These are phyloP conservation scores for Merops nubicus DNA, from an alignment of 2,113 vertebrate genomes.

Conservation along the genomic window DNA sequence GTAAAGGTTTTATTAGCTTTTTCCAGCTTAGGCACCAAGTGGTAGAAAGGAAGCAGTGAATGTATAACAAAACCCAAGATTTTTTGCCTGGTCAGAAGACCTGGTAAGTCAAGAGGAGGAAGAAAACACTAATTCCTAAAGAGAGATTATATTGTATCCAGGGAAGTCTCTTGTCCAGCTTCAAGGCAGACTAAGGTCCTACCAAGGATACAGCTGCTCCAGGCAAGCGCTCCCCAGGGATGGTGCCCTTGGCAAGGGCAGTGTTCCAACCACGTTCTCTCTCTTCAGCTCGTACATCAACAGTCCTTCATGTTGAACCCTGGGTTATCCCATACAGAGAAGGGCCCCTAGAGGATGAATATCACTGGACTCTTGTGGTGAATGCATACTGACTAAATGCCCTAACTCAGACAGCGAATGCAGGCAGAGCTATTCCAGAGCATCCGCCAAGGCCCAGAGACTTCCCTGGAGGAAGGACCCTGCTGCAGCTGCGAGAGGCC, in stretches of 20 bases:
- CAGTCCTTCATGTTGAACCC: background rate
- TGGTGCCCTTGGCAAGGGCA: background rate
- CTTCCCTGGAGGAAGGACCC: background rate
- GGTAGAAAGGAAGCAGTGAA: background rate
- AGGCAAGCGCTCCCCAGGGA: background rate
- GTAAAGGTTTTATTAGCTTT: background rate
- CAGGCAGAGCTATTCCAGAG: background rate
- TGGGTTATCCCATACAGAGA: background rate
- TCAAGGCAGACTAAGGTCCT: background rate
- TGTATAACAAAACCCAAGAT: background rate
- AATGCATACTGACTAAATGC: background rate
- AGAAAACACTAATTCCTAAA: background rate
- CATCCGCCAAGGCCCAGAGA: background rate
- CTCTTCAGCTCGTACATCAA: background rate
- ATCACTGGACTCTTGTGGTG: background rate
- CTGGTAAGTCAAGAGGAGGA: background rate
- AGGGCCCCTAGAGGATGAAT: background rate
- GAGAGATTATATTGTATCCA: background rate
- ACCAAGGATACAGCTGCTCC: background rate
- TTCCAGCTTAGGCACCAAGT: background rate
- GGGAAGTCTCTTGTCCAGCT: background rate
- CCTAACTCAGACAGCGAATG: background rate
- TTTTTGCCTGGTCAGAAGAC: background rate
- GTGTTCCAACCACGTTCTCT: background rate
- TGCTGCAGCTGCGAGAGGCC: background rate